Percentiles rank a stretch among this genome's conserved stretches.
phyloP scores from a whole-genome alignment of 1,140 invertebrate genomes.

The Hycleus cichorii region DNA sequence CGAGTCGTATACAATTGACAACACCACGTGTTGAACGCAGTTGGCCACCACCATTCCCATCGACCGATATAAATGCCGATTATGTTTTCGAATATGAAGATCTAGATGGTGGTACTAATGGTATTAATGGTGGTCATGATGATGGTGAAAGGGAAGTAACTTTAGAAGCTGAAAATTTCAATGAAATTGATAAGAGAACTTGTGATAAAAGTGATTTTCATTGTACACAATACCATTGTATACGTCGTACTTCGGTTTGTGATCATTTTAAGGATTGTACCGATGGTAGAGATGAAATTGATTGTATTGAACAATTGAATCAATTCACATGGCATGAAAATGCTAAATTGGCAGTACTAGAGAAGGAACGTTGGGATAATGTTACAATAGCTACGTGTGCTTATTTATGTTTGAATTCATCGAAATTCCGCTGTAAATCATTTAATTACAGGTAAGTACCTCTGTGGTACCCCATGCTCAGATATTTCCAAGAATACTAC shows the following conservation, averaged over 20 bases:
- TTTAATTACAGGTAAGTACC: slow-evolving; percentile 53
- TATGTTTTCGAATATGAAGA: slow-evolving; percentile 35
- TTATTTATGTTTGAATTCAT: slow-evolving; percentile 49
- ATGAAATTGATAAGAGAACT: background rate
- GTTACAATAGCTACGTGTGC: slow-evolving; percentile 51
- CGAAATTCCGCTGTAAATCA: slow-evolving; percentile 51
- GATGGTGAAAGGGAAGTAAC: slow-evolving; percentile 2
- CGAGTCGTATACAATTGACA: background rate
- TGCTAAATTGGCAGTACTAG: slow-evolving; percentile 40
- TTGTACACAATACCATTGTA: slow-evolving; percentile 47
- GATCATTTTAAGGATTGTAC: slow-evolving; percentile 56
- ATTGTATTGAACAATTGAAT: slow-evolving; percentile 33
- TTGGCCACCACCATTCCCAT: slow-evolving; percentile 33
- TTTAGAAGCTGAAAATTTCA: slow-evolving; percentile 21
- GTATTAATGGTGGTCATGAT: too few species aligned
- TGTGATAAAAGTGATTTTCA: slow-evolving; percentile 28
- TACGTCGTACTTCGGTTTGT: slow-evolving; percentile 59
- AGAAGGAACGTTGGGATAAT: slow-evolving; percentile 53
- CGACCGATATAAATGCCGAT: slow-evolving; percentile 47
- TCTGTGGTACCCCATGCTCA: background rate
- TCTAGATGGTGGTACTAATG: background rate
- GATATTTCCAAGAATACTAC: too few species aligned
- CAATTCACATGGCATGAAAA: slow-evolving; percentile 40
- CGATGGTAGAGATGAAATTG: slow-evolving; percentile 55
- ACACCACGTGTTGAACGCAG: slow-evolving; percentile 7